Evolutionary conservation across 2,888 invertebrate genomes (phyloP).

Genomic region (Reticulitermes lucifugus): DNA sequence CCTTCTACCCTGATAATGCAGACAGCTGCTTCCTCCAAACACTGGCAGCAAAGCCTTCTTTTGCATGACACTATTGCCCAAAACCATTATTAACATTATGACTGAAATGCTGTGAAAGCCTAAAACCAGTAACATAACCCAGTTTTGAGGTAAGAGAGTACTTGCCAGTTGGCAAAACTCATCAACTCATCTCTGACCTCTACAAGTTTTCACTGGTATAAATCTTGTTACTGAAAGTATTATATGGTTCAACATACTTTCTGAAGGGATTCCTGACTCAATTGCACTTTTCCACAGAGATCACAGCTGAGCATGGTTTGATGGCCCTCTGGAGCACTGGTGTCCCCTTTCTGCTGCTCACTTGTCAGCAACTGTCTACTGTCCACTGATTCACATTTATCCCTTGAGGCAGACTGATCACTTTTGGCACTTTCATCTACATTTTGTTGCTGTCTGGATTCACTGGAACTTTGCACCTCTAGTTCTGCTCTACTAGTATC

Average conservation of each 20-base stretch:
- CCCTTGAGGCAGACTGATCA: not conserved
- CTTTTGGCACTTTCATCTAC: conserved; percentile 29
- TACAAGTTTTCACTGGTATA: too few relatives aligned
- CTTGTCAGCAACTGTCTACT: not conserved
- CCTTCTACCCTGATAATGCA: too few relatives aligned
- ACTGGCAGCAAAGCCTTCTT: too few relatives aligned
- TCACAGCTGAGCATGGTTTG: conserved; percentile 51
- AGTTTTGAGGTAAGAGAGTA: too few relatives aligned
- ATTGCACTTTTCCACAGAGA: conserved; percentile 54
- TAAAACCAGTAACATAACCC: too few relatives aligned
- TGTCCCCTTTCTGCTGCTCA: conserved; percentile 27
- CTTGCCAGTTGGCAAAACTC: too few relatives aligned
- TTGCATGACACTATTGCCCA: too few relatives aligned
- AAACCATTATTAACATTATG: too few relatives aligned
- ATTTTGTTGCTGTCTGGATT: not conserved
- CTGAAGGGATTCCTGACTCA: conserved; percentile 54
- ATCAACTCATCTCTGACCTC: too few relatives aligned
- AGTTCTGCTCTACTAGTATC: conserved; percentile 23
- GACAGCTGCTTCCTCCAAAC: too few relatives aligned
- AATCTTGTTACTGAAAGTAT: too few relatives aligned
- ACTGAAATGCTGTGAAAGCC: too few relatives aligned
- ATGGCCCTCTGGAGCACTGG: not conserved
- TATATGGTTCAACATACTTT: conserved; percentile 51
- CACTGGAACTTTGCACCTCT: not conserved
- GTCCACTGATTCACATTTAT: not conserved